A percentile compares a stretch with the other conserved stretches of the same genome.
phyloP scores from a whole-genome alignment of 1,140 invertebrate genomes.

The Drosophila tsacasi region DNA sequence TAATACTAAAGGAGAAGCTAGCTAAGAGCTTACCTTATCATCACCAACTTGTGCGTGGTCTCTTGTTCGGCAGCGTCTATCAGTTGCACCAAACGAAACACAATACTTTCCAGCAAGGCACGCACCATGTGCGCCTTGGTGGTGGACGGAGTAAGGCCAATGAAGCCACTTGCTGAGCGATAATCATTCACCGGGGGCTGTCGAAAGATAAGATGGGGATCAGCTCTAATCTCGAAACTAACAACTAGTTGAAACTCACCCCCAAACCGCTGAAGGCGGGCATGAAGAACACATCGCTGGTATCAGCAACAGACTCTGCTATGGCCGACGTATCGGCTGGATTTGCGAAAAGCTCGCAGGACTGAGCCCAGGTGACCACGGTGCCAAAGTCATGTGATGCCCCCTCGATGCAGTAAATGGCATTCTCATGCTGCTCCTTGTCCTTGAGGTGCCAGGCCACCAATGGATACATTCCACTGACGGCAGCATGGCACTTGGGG shows the following conservation, averaged over 20 bases:
- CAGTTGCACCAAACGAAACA: conserved; percentile 92
- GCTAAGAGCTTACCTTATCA: conserved; percentile 87
- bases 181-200: conserved; percentile 96
- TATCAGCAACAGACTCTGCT: conserved; percentile 90
- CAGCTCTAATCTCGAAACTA: background rate
- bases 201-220: conserved; percentile 48
- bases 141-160: conserved; percentile 93
- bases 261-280: conserved; percentile 96
- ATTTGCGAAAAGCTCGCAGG: conserved; percentile 90
- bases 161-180: conserved; percentile 92
- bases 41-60: conserved; percentile 87
- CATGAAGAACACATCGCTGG: conserved; percentile 94
- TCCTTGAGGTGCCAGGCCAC: conserved; percentile 93
- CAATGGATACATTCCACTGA: conserved; percentile 94
- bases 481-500: conserved; percentile 90
- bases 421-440: conserved; percentile 70
- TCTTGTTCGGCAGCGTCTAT: conserved; percentile 90
- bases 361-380: conserved; percentile 94
- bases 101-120: conserved; percentile 94
- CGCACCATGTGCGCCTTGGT: conserved; percentile 92
- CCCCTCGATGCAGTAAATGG: conserved; percentile 93
- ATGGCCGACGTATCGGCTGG: conserved; percentile 89
- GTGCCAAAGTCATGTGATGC: conserved; percentile 94
- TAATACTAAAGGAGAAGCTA: background rate
- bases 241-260: conserved; percentile 86